phyloP scores from a whole-genome alignment of 2,888 invertebrate species.

The Hirtodrosophila cameraria region DNA sequence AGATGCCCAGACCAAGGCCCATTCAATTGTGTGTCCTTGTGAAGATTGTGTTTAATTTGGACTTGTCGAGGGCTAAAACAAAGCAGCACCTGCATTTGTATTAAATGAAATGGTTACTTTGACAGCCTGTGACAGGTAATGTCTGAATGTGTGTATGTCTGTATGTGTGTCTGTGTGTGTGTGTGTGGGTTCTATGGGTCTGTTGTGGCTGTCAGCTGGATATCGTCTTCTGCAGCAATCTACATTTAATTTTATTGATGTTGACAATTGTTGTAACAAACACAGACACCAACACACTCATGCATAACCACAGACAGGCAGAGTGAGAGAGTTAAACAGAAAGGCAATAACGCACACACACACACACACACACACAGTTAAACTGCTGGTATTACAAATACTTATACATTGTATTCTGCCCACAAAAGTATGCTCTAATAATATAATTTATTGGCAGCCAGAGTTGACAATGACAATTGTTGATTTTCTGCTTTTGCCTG shows the following conservation, averaged over 20 bases:
- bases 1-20: conserved; percentile 3
- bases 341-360: conserved; percentile 9
- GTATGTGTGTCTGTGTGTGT: conserved; percentile 13
- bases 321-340: too few species aligned
- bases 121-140: conserved; percentile 65
- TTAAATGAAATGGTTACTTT: conserved; percentile 72
- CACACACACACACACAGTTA: conserved; percentile 5
- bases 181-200: conserved; percentile 1
- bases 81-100: conserved; percentile 37
- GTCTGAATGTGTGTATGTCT: not conserved
- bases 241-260: conserved; percentile 77
- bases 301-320: not conserved
- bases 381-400: conserved; percentile 63
- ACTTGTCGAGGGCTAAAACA: conserved; percentile 47
- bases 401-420: conserved; percentile 33
- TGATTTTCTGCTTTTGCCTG: conserved; percentile 43
- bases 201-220: conserved; percentile 5
- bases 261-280: conserved; percentile 62
- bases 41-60: conserved; percentile 66
- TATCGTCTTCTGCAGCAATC: conserved; percentile 24
- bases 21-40: conserved; percentile 28
- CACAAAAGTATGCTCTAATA: conserved; percentile 51
- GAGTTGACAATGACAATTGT: conserved; percentile 70
- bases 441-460: conserved; percentile 68
- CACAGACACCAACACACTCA: conserved; percentile 23